Percentiles rank a stretch among this genome's conserved stretches.
Evolutionary conservation across 2,888 invertebrate species (phyloP).

Genomic region (Galeopsomyia nigrocyanea): DNA sequence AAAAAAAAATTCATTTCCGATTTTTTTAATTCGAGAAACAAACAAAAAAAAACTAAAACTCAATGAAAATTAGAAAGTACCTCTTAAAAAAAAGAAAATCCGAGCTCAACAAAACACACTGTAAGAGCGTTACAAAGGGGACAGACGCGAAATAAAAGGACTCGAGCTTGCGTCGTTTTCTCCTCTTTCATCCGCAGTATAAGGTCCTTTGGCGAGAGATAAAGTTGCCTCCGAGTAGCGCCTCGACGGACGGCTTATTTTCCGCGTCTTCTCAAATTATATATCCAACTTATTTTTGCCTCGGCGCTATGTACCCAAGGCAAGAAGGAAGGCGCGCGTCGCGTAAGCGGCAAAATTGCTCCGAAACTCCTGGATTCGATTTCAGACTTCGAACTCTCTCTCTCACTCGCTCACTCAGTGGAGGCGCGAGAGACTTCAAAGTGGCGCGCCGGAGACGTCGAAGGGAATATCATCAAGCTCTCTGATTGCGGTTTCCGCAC

Average conservation of each 20-base stretch:
- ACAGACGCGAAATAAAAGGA: not conserved
- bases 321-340: constrained; percentile 1
- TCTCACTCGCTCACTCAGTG: constrained; percentile 1
- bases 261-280: constrained; percentile 57
- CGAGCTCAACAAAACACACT: no score
- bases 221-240: constrained; percentile 29
- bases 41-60: no score
- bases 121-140: not conserved
- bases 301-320: constrained; percentile 26
- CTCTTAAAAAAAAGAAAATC: no score
- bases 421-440: constrained; percentile 39
- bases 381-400: constrained; percentile 47
- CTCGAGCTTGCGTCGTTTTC: constrained; percentile 1
- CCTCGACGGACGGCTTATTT: constrained; percentile 49
- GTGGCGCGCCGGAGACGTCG: constrained; percentile 26
- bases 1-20: no score
- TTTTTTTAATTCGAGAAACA: no score
- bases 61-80: no score
- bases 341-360: constrained; percentile 45
- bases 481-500: constrained; percentile 48
- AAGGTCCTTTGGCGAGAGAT: constrained; percentile 39
- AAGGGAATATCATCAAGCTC: constrained; percentile 46
- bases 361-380: constrained; percentile 49
- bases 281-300: constrained; percentile 59
- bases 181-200: constrained; percentile 37